These are phyloP conservation scores for Octonoba sinensis DNA, from an alignment of 2,888 invertebrate genomes.

Conservation along the genomic window DNA sequence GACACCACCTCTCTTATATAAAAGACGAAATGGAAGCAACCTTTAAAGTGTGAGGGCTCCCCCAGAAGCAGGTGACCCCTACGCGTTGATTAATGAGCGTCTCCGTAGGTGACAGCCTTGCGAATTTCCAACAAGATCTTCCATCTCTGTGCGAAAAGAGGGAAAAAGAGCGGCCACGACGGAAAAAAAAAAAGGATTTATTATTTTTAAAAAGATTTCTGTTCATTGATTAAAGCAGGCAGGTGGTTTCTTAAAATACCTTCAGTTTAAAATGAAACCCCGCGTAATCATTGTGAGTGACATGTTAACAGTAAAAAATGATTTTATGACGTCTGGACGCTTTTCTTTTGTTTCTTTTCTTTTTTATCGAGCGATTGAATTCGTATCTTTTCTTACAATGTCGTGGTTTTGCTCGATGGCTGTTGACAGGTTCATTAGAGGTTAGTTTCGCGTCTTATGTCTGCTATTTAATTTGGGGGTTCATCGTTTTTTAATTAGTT, in stretches of 20 bases:
- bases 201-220: neutral
- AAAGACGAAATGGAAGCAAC: neutral
- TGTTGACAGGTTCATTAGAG: no score
- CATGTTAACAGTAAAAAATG: constrained; percentile 53
- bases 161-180: neutral
- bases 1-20: constrained; percentile 9
- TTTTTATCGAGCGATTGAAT: neutral
- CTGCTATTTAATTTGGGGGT: no score
- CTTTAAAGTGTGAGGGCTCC: neutral
- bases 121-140: neutral
- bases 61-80: constrained; percentile 46
- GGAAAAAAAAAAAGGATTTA: neutral
- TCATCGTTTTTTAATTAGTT: no score
- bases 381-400: no score
- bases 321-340: neutral
- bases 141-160: neutral
- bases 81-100: constrained; percentile 32
- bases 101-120: constrained; percentile 29
- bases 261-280: constrained; percentile 19
- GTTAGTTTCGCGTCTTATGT: no score
- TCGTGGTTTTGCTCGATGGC: no score
- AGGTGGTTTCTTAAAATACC: constrained; percentile 15
- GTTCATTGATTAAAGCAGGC: constrained; percentile 39
- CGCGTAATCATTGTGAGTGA: constrained; percentile 32
- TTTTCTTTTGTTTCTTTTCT: neutral